Conservation (phyloP, 2,888 invertebrate species). For the Meghimatium bilineatum region DNA sequence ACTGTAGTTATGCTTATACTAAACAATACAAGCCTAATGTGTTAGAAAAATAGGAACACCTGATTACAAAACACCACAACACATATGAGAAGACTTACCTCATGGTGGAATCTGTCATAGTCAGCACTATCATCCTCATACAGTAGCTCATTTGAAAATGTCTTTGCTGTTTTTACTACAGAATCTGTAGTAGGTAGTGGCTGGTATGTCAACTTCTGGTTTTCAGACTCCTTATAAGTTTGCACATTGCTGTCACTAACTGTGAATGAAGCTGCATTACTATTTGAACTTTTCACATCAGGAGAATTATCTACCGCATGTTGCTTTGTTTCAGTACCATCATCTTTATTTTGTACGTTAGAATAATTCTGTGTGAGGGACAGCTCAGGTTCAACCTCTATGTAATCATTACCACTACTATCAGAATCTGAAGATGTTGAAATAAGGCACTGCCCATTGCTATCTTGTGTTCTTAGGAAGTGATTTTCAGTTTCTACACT, state of each 20-base stretch:
- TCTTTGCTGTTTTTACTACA: neutral
- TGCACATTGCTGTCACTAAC: neutral
- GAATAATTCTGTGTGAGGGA: neutral
- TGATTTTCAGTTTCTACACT: neutral
- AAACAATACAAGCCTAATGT: too few relatives aligned
- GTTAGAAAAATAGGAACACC: neutral
- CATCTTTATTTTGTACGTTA: neutral
- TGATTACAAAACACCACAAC: neutral
- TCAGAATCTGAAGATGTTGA: neutral
- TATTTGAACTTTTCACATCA: neutral
- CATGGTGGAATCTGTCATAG: neutral
- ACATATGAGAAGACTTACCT: constrained; percentile 10
- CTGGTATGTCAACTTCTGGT: neutral
- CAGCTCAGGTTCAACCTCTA: neutral
- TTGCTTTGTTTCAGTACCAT: neutral
- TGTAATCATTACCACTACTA: constrained; percentile 3
- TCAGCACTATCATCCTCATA: constrained; percentile 37
- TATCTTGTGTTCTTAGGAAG: neutral
- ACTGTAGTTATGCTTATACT: too few relatives aligned
- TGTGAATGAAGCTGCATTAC: neutral
- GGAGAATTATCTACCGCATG: neutral
- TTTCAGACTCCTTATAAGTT: neutral
- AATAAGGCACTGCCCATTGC: neutral
- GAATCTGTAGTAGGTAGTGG: neutral
- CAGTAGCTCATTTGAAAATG: constrained; percentile 2